phyloP scores from a whole-genome alignment of 2,113 vertebrate species.

The Gulo gulo region DNA sequence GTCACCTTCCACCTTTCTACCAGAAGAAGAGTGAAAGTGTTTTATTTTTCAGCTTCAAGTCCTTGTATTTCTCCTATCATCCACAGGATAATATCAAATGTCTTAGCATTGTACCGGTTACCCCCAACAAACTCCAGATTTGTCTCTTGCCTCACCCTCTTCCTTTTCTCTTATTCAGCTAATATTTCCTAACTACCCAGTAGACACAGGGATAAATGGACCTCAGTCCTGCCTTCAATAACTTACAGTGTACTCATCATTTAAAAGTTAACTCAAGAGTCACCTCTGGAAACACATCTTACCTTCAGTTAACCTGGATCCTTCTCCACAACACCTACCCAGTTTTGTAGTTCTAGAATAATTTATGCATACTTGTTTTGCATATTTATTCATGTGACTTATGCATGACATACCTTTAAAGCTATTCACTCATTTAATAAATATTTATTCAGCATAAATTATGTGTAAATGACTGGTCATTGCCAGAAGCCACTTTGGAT shows the following conservation, averaged over 20 bases:
- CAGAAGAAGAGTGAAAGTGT: neutral
- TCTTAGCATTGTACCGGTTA: neutral
- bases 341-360: neutral
- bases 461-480: neutral
- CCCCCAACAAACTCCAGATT: neutral
- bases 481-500: neutral
- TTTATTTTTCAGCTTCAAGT: neutral
- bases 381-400: neutral
- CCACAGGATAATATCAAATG: neutral
- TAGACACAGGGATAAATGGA: neutral
- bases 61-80: neutral
- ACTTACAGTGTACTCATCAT: neutral
- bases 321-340: neutral
- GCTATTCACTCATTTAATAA: neutral
- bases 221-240: neutral
- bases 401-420: neutral
- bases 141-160: neutral
- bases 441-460: neutral
- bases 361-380: neutral
- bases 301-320: neutral
- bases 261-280: neutral
- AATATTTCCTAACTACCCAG: neutral
- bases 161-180: neutral
- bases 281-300: neutral
- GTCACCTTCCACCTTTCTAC: neutral